These are phyloP conservation scores for Tetrao urogallus DNA, from an alignment of 2,113 vertebrate species.

Conservation along the genomic window DNA sequence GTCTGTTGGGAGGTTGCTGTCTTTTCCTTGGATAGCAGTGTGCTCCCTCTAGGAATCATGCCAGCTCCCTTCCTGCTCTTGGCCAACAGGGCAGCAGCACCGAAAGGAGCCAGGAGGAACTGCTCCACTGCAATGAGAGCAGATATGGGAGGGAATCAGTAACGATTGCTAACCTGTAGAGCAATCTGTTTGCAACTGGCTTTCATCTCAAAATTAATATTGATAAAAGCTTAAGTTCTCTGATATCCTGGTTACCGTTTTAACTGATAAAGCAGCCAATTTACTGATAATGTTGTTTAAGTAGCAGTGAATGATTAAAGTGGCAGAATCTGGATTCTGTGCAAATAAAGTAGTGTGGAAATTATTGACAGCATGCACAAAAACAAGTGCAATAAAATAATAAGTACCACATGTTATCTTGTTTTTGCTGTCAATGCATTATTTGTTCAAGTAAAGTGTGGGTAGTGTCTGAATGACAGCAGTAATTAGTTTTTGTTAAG, in stretches of 20 bases:
- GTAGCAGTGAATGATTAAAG: slow-evolving; percentile 66
- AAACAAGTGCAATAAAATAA: slow-evolving; percentile 50
- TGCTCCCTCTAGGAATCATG: neutral
- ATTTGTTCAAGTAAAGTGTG: neutral
- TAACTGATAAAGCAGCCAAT: slow-evolving; percentile 61
- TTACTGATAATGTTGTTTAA: slow-evolving; percentile 72
- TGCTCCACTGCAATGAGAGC: fast-evolving
- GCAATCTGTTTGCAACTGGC: neutral
- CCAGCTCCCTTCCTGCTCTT: neutral
- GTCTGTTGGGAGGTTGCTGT: neutral
- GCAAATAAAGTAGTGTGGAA: slow-evolving; percentile 51
- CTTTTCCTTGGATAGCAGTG: neutral
- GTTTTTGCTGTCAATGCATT: neutral
- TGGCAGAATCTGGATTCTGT: slow-evolving; percentile 52
- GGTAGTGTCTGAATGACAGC: neutral
- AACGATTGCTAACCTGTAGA: neutral
- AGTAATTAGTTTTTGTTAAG: neutral
- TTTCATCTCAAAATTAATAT: slow-evolving; percentile 31
- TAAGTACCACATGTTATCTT: neutral
- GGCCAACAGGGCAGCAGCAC: neutral
- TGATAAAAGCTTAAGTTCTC: slow-evolving; percentile 42
- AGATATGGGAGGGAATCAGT: neutral
- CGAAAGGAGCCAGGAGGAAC: neutral
- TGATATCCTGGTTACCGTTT: slow-evolving; percentile 41
- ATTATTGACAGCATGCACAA: slow-evolving; percentile 27